Evolutionary conservation across 1,140 invertebrate species (phyloP).

Genomic region (Drosophila repletoides): DNA sequence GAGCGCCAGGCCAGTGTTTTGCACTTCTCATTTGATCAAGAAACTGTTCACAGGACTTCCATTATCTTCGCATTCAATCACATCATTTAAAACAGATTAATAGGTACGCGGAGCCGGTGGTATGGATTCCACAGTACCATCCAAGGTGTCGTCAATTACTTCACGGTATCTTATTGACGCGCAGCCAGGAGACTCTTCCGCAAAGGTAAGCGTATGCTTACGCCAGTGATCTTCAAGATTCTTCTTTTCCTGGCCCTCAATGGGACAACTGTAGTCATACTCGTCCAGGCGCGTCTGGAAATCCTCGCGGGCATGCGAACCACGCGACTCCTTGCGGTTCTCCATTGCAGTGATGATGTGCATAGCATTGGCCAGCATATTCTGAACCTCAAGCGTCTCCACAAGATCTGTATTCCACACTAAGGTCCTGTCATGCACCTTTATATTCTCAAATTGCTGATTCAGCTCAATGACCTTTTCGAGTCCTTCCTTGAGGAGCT

Average conservation of each 20-base stretch:
- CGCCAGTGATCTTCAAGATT: conserved; percentile 95
- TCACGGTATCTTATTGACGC: conserved; percentile 92
- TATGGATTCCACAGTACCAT: conserved; percentile 90
- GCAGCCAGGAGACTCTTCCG: conserved; percentile 88
- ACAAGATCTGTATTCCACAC: conserved; percentile 99
- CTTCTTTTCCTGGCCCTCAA: conserved; percentile 87
- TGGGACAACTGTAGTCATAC: conserved; percentile 81
- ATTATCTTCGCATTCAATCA: too few relatives aligned
- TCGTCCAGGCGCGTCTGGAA: conserved; percentile 96
- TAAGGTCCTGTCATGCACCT: conserved; percentile 85
- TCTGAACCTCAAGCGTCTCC: conserved; percentile 98
- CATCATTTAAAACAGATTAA: conserved; percentile 83
- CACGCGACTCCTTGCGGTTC: conserved; percentile 97
- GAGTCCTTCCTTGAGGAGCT: conserved; percentile 91
- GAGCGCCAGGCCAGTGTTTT: too few relatives aligned
- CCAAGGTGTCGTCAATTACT: conserved; percentile 95
- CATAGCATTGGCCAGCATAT: conserved; percentile 95
- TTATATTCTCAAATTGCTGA: conserved; percentile 85
- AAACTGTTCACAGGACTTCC: too few relatives aligned
- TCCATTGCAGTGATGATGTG: conserved; percentile 95
- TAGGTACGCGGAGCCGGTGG: conserved; percentile 95
- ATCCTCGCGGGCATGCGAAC: conserved; percentile 98
- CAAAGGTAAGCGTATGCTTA: conserved; percentile 93
- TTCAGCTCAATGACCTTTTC: conserved; percentile 85
- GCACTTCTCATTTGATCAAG: too few relatives aligned